Evolutionary conservation across 2,797 vertebrate genomes (phyloP).

Genomic region (Myotis findleyi): DNA sequence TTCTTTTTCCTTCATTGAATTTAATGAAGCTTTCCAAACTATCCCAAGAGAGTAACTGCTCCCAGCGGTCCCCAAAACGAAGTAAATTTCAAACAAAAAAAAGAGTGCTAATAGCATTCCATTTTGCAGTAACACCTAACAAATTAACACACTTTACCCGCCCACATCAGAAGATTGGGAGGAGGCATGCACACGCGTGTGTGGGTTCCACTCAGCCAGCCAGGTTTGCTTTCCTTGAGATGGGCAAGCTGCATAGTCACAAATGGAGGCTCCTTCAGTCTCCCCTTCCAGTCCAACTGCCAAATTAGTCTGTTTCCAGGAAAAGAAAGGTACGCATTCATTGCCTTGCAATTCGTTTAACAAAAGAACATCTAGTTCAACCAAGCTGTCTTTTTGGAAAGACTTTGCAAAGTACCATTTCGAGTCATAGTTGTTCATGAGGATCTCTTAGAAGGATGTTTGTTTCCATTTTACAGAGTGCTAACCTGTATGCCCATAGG

Average conservation of each 20-base stretch:
- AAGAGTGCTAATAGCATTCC: conserved; percentile 70
- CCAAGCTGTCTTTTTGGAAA: neutral
- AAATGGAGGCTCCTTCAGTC: neutral
- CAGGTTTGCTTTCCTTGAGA: conserved; percentile 15
- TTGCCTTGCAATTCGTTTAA: conserved; percentile 50
- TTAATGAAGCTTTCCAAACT: conserved; percentile 73
- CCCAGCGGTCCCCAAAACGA: conserved; percentile 32
- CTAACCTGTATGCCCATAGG: neutral
- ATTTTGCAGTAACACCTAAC: conserved; percentile 70
- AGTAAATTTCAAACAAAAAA: conserved; percentile 69
- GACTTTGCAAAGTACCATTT: neutral
- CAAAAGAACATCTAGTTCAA: conserved; percentile 40
- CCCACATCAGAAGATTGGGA: conserved; percentile 1
- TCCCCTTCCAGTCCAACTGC: conserved; percentile 28
- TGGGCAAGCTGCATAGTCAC: neutral
- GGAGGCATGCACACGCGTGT: conserved; percentile 59
- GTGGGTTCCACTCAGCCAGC: neutral
- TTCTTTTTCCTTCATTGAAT: conserved; percentile 71
- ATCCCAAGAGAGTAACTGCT: conserved; percentile 63
- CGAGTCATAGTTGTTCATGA: neutral
- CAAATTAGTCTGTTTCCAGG: conserved; percentile 47
- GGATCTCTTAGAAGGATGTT: neutral
- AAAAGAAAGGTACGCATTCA: conserved; percentile 38
- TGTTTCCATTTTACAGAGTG: neutral
- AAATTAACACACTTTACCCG: conserved; percentile 68